A percentile compares a stretch with the other conserved stretches of the same genome.
Conservation (phyloP, 2,113 vertebrate species). For the Guaruba guarouba region DNA sequence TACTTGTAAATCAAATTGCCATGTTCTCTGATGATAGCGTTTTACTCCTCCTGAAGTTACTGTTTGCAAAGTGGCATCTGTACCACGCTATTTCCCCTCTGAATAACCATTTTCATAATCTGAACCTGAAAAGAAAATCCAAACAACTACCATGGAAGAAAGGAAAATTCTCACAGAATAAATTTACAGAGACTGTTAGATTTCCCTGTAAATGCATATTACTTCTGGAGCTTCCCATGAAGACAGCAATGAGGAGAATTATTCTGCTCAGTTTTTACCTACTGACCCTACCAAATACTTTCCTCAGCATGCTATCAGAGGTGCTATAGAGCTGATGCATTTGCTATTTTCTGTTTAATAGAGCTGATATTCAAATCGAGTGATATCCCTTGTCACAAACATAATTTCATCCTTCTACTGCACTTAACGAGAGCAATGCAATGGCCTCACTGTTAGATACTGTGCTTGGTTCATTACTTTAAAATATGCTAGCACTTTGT, state of each 20-base stretch:
- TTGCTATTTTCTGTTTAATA: neutral
- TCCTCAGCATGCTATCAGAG: neutral
- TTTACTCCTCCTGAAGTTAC: neutral
- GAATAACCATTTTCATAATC: conserved; percentile 17
- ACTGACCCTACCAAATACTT: neutral
- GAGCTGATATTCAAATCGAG: neutral
- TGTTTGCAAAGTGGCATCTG: neutral
- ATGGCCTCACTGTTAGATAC: neutral
- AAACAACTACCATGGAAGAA: neutral
- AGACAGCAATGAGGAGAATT: neutral
- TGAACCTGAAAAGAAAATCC: neutral
- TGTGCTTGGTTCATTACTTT: conserved; percentile 17
- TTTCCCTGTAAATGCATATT: neutral
- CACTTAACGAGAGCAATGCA: neutral
- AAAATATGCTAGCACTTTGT: conserved; percentile 19
- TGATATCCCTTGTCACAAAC: neutral
- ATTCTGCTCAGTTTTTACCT: neutral
- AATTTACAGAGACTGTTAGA: neutral
- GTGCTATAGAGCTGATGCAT: neutral
- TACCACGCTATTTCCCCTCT: neutral
- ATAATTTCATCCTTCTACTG: neutral
- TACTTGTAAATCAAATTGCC: neutral
- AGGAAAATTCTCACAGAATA: neutral
- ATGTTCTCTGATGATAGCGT: neutral
- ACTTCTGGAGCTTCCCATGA: neutral